Evolutionary conservation across 2,888 invertebrate genomes (phyloP), one percentile per base, ranked within the genome.

Genomic region (Syrista parreyssii): DNA sequence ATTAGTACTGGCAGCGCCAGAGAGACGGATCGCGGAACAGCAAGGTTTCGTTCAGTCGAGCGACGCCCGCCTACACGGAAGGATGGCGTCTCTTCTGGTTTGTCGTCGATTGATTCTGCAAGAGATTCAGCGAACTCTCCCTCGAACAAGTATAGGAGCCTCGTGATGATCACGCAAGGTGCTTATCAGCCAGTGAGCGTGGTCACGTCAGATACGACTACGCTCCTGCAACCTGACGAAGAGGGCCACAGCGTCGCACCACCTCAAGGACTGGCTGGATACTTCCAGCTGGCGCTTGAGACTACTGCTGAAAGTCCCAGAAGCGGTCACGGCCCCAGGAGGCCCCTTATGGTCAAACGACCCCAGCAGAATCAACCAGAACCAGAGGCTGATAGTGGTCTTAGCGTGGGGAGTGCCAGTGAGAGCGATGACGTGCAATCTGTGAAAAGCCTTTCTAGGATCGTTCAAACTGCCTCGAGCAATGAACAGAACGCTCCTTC

Each of bases 131-230:
- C 80, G 72, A 85, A 82, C 77, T 82, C 78, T 77, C 40, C 79
- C 71, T 75, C 84, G 75, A 88, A 81, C 83, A 95, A 96, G 91
- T 97, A 96, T 92, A 96, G 96, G 89, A 97, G 97, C 93, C 95
- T 97, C 93, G 96, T 97, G 92, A 96, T 97, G 96, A 97, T 97
- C 93, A 97, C 96, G 89, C 96, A 96, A 93, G 91, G 91, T 79
- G 86, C 93, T 91, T 92, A 92, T 85, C 92, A 93, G 82, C 93
- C 93, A 91, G 96, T 96, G 88, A 96, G 95, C 92, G 95, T 96
- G 85, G 94, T 96, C 91, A 95, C 96, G 89, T 94, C 94, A 87
- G 95, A 96, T 90, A 96, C 96, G 88, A 96, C 96, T 89, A 95
- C 94, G 89, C 92, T 96, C 86, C 93, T 95, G 91, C 94, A 93